Evolutionary conservation across 2,888 invertebrate species (phyloP), one percentile per base, ranked within the genome.

Genomic region (Anthrax anthrax): DNA sequence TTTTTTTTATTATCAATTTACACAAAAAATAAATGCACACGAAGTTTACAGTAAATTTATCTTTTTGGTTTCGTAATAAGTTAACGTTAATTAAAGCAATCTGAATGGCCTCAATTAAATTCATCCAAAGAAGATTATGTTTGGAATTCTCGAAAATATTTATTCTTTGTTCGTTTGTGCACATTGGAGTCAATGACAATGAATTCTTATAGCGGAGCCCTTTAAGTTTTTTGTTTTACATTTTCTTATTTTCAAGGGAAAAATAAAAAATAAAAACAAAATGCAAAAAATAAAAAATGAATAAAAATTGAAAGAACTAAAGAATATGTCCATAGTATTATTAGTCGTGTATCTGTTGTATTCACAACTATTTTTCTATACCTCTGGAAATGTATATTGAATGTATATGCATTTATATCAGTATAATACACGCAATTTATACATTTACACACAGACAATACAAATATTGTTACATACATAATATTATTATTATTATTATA

Each of bases 31-130:
- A 46, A 47, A 47, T 49, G 46, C 45, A 50, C 47, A 45, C 44
- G 47, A 50, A 43, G 39, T 37, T 41, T 38, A 16, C 38, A 40
- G 40, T 38, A 44, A 47, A 50, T 43, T 50, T 50, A 50, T 50
- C 45, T 45, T 43, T 40, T 29, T 10, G 43, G 19, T 32, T 18
- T 18, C 39, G 47, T 46, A 47, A 50, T 50, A 50, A 50, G 50
- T 50, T 47, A 50, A 50, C 50, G 50, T 50, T 50, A 50, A 50
- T 50, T 50, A 50, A 50, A 47, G 45, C 50, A 45, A 40, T 37
- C 41, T 45, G 36, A 45, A 45, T 45, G 37, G 50, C 50, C 50
- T 50, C 50, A 50, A 50, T 50, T 50, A 50, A 47, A 45, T 50
- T 50, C 47, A 40, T 19, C 47, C 43, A 46, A 45, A 32, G 23